Evolutionary conservation across 2,797 vertebrate genomes (phyloP).

Genomic region (Anisognathus igniventris): DNA sequence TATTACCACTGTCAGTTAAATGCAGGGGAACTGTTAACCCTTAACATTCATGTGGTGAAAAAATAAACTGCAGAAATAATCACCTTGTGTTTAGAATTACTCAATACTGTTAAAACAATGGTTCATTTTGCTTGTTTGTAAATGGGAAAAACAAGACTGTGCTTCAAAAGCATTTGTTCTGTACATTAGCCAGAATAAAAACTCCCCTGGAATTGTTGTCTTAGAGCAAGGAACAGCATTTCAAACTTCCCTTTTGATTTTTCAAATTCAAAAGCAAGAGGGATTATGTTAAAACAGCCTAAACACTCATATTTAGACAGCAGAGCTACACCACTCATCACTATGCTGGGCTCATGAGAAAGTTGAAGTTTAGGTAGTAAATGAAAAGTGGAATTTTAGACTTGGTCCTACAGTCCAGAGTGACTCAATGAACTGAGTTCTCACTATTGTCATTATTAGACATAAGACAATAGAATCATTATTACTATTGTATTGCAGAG

Average conservation of each 20-base stretch:
- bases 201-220: not conserved
- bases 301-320: not conserved
- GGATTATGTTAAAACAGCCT: not conserved
- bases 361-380: not conserved
- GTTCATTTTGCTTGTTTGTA: not conserved
- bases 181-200: not conserved
- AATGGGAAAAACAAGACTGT: not conserved
- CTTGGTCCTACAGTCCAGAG: not conserved
- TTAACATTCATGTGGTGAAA: not conserved
- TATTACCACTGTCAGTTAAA: slow-evolving; percentile 53
- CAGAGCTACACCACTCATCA: not conserved
- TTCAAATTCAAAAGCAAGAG: not conserved
- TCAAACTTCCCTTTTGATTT: not conserved
- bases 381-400: not conserved
- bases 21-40: slow-evolving; percentile 36
- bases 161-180: not conserved
- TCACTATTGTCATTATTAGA: not conserved
- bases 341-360: not conserved
- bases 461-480: not conserved
- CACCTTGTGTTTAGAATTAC: not conserved
- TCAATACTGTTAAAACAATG: not conserved
- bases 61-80: slow-evolving; percentile 49
- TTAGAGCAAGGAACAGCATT: not conserved
- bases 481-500: not conserved
- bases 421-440: not conserved